Base-by-base conservation (phyloP, 1,140 invertebrate species). In the Drosophila sp. region DNA sequence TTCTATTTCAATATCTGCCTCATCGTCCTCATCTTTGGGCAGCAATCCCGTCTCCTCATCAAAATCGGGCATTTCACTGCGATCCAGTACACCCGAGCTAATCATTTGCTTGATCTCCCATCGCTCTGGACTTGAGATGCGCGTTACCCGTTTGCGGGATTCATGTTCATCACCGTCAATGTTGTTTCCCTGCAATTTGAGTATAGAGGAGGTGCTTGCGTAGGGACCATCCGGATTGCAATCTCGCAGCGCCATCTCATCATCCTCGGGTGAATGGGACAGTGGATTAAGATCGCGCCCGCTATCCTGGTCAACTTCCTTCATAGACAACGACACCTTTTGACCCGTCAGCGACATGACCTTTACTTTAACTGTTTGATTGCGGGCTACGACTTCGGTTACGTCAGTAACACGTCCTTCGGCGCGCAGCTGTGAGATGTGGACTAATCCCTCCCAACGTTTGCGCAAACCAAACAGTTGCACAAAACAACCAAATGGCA, bases 1-100 rank as follows among this genome's bases (percentile, higher is more conserved):
- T 92, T 99, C 99, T 69, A 99, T 99, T 93, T 99, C 99, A 53
- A 99, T 97, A 91, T 99, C 99, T 81, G 99, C 99, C 92, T 99
- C 98, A 63, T 97, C 97, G 61, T 97, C 97, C 84, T 98, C 97
- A 58, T 96, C 95, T 91, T 97, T 97, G 0, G 97, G 96, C n/a
- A 91, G 46, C n/a, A 91, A 38, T 0, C 97, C 97, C 7, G 96
- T 97, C 90, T 98, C 97, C 69, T 97, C 97, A 82, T 98, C 97
- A 90, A 98, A 98, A 89, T 98, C 97, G 2, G 97, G 97, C 43
- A 98, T 91, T 91, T 98, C 97, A 86, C 95, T 97, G 80, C 97
- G 97, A 84, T 97, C 96, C 57, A 97, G 94, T 14, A 96, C 96
- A 21, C 95, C 96, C 2, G 97, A 97, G 21, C 96, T 96, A 73